Evolutionary conservation across 2,888 invertebrate species (phyloP).

Genomic region (Cosmia pyralina): DNA sequence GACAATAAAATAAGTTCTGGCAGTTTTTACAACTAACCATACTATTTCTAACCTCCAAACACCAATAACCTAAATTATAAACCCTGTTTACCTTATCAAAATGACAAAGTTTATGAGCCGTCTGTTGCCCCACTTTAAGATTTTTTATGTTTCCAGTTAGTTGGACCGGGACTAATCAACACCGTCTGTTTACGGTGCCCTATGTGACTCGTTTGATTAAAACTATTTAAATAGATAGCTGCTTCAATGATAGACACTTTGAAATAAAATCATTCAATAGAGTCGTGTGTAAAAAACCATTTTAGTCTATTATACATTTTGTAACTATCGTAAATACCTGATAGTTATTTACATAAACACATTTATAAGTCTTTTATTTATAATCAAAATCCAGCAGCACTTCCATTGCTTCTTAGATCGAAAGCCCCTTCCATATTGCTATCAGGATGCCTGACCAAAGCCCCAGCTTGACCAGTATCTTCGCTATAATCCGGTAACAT

Average conservation of each 20-base stretch:
- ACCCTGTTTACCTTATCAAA: neutral
- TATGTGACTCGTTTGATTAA: neutral
- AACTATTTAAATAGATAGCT: neutral
- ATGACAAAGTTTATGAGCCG: neutral
- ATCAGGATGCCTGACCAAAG: slow-evolving; percentile 79
- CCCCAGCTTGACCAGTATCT: slow-evolving; percentile 81
- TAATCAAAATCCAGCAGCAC: slow-evolving; percentile 79
- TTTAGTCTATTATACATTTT: neutral
- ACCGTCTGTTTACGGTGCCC: neutral
- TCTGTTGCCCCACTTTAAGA: neutral
- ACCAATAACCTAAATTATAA: neutral
- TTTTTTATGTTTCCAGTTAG: neutral
- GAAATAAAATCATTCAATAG: neutral
- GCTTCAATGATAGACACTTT: neutral
- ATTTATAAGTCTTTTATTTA: neutral
- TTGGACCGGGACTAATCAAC: neutral
- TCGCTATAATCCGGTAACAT: slow-evolving; percentile 75
- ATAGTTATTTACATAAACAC: neutral
- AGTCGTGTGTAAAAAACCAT: slow-evolving; percentile 2
- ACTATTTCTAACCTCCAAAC: neutral
- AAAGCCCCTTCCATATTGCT: slow-evolving; percentile 84
- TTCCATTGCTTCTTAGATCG: slow-evolving; percentile 83
- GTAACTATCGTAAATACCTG: neutral
- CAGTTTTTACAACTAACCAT: neutral
- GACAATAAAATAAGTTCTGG: slow-evolving; percentile 8